phyloP scores from a whole-genome alignment of 2,113 vertebrate genomes.

The Leptobrachium ailaonicum region DNA sequence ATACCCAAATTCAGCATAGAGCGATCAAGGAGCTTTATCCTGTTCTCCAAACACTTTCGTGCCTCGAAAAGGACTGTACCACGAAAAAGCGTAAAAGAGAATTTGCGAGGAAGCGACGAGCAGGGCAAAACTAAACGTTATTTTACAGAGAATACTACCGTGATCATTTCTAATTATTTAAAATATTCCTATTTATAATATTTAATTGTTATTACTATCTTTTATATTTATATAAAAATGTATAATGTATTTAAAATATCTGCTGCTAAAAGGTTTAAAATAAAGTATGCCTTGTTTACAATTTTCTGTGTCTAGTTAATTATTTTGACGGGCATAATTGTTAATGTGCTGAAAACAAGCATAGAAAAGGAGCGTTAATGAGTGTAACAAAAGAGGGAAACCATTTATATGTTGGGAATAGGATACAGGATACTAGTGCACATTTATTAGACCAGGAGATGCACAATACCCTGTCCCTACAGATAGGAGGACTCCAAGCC shows the following conservation, averaged over 20 bases:
- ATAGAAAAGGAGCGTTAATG: too few species aligned
- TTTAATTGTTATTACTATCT: slow-evolving; percentile 51
- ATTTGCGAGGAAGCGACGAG: slow-evolving; percentile 59
- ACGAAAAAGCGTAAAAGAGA: slow-evolving; percentile 44
- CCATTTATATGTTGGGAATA: too few species aligned
- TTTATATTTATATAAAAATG: slow-evolving; percentile 66
- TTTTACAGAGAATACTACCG: slow-evolving; percentile 9
- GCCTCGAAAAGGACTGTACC: neutral
- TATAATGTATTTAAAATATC: slow-evolving; percentile 32
- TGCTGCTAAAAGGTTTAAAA: slow-evolving; percentile 30
- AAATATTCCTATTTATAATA: slow-evolving; percentile 68
- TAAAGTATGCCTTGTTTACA: slow-evolving; percentile 19
- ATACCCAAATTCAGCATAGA: slow-evolving; percentile 65
- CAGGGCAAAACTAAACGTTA: slow-evolving; percentile 31
- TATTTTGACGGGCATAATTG: neutral
- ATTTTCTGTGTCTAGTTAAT: neutral
- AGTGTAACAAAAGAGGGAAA: too few species aligned
- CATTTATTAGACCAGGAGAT: too few species aligned
- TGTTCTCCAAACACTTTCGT: slow-evolving; percentile 51
- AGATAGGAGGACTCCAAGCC: too few species aligned
- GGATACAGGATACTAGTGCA: too few species aligned
- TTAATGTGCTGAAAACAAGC: too few species aligned
- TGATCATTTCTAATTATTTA: slow-evolving; percentile 63
- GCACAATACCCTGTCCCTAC: too few species aligned
- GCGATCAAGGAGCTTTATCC: slow-evolving; percentile 63